These are phyloP conservation scores for Cryptoblepharus egeriae DNA, from an alignment of 2,797 vertebrate species.

Conservation along the genomic window DNA sequence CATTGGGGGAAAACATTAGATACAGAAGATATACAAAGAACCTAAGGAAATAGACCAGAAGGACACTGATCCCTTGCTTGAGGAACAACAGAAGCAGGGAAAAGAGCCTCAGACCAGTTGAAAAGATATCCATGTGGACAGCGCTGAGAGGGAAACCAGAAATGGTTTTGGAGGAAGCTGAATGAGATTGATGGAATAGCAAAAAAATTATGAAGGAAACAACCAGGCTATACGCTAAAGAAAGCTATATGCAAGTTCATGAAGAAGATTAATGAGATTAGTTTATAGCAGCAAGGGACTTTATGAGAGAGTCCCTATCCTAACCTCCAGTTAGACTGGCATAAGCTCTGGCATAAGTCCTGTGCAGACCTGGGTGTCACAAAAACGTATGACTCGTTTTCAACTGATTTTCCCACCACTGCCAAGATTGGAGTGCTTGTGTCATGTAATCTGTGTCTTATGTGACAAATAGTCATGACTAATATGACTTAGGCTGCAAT, in stretches of 20 bases:
- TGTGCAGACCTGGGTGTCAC: too few species aligned
- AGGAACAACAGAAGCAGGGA: not conserved
- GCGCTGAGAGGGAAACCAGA: not conserved
- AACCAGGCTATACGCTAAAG: slow-evolving; percentile 1
- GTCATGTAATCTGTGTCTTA: not conserved
- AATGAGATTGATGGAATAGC: not conserved
- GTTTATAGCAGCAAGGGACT: not conserved
- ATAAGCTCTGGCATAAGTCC: too few species aligned
- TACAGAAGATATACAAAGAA: not conserved
- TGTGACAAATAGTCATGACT: not conserved
- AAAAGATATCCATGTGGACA: not conserved
- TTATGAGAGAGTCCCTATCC: too few species aligned
- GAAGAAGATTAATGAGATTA: slow-evolving; percentile 32
- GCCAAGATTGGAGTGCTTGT: not conserved
- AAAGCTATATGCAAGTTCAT: not conserved
- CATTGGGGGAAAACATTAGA: not conserved
- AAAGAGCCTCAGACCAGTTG: not conserved
- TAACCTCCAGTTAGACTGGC: too few species aligned
- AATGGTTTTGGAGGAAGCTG: not conserved
- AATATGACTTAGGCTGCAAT: not conserved
- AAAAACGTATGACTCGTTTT: too few species aligned
- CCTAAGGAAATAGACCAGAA: not conserved
- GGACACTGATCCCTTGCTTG: not conserved
- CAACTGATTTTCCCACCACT: too few species aligned
- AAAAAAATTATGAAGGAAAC: slow-evolving; percentile 14